Base-by-base conservation (phyloP, 2,888 invertebrate genomes). In the Himalopsyche anomala region DNA sequence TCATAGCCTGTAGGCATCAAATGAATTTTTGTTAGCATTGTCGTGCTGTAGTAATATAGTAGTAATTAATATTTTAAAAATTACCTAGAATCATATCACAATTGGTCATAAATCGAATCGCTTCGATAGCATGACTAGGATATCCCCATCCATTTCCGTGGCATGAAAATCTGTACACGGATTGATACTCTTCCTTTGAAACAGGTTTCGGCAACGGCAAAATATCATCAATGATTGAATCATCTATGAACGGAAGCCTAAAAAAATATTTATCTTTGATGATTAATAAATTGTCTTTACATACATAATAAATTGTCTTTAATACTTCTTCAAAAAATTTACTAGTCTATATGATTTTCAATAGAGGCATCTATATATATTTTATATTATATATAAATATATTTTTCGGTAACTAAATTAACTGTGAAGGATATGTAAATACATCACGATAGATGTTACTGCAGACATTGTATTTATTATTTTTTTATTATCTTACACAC, bases 61-160 rank as follows among this genome's bases (percentile, higher is more conserved):
- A 80, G 54, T 51, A 54, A 17, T 15, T 15, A 15, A 51, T 15
- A 51, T 51, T 51, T 28, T 45, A 38, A 74, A 19, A 62, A 28
- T 86, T 62, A 94, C 94, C 95, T 40, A 99, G 92, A 45, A 98
- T 91, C 87, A 99, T 95, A 91, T 99, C 99, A 5, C 97, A 97
- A 91, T 99, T 98, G 83, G 96, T 95, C 95, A 97, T 97, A 91
- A 99, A 99, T 81, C 99, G 94, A 88, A 99, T 96, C 0, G 99
- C 99, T 92, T 99, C 99, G 40, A 99, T 96, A 4, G 98, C 98
- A 90, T 99, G 98, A 0, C 97, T 98, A 0, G 98, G 98, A 91
- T 99, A 99, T 2, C 99, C 99, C 99, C 99, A 99, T 6, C 99
- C 99, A 42, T 99, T 99, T 3, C 99, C 99, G 90, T 98, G 97